Percentiles rank a stretch among this genome's conserved stretches.
phyloP scores from a whole-genome alignment of 2,888 invertebrate genomes.

The Harpalus rufipes region DNA sequence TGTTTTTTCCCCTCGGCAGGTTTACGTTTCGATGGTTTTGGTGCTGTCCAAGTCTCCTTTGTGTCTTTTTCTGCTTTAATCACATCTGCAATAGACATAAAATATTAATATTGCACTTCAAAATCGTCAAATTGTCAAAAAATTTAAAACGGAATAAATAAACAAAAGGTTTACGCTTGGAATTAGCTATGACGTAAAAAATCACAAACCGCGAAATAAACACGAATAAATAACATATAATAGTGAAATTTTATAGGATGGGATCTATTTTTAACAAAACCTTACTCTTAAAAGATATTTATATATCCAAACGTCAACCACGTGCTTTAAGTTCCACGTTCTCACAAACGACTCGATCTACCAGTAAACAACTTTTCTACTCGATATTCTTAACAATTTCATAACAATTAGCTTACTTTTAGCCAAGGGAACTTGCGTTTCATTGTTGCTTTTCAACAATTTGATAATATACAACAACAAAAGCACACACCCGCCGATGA shows the following conservation, averaged over 20 bases:
- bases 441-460: constrained; percentile 71
- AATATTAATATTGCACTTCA: constrained; percentile 37
- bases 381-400: constrained; percentile 22
- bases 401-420: constrained; percentile 71
- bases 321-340: constrained; percentile 58
- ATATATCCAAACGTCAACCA: constrained; percentile 62
- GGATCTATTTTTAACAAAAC: constrained; percentile 50
- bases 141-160: constrained; percentile 46
- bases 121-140: constrained; percentile 38
- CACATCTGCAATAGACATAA: constrained; percentile 58
- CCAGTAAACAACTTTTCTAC: constrained; percentile 49
- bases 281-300: constrained; percentile 52
- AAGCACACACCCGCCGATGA: constrained; percentile 73
- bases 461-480: constrained; percentile 73
- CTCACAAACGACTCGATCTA: constrained; percentile 31
- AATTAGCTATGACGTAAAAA: neutral
- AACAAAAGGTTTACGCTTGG: constrained; percentile 53
- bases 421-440: constrained; percentile 69
- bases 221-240: neutral
- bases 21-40: constrained; percentile 69
- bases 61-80: constrained; percentile 35
- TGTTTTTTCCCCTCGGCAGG: constrained; percentile 74
- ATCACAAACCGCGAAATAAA: constrained; percentile 3
- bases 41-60: constrained; percentile 24
- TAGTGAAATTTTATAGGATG: constrained; percentile 40